Evolutionary conservation across 1,140 invertebrate genomes (phyloP).

Genomic region (Acromyrmex heyeri): DNA sequence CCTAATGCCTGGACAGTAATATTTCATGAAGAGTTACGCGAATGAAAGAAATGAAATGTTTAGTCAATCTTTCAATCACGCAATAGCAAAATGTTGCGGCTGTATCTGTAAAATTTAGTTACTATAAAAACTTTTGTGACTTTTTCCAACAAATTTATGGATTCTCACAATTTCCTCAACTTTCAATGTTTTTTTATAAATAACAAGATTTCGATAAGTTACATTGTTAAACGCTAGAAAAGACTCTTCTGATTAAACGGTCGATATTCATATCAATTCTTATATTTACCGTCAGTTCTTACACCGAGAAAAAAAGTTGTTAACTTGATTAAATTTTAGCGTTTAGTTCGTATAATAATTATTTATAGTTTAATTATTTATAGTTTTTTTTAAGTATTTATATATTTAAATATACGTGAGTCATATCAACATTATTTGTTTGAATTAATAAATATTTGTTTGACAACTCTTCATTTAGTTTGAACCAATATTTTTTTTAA

Average conservation of each 20-base stretch:
- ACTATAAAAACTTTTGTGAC: neutral
- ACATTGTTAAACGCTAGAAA: neutral
- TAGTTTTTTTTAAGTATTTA: too few relatives aligned
- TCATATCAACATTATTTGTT: too few relatives aligned
- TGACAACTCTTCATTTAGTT: too few relatives aligned
- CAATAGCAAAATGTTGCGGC: neutral
- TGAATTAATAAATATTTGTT: too few relatives aligned
- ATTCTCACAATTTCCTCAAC: neutral
- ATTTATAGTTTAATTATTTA: too few relatives aligned
- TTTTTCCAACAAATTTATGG: neutral
- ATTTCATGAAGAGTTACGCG: neutral
- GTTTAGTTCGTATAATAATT: too few relatives aligned
- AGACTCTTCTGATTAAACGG: neutral
- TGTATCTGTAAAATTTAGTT: neutral
- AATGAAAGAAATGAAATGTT: neutral
- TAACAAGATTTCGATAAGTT: neutral
- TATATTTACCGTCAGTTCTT: too few relatives aligned
- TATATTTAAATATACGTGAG: too few relatives aligned
- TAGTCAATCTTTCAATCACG: neutral
- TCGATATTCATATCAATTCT: too few relatives aligned
- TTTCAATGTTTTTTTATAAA: neutral
- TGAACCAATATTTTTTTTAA: too few relatives aligned
- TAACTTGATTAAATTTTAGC: too few relatives aligned
- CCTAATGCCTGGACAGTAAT: constrained; percentile 84
- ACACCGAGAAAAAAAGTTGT: too few relatives aligned